These are phyloP conservation scores for Poecilia gillii DNA, from an alignment of 2,797 vertebrate genomes.

Conservation along the genomic window DNA sequence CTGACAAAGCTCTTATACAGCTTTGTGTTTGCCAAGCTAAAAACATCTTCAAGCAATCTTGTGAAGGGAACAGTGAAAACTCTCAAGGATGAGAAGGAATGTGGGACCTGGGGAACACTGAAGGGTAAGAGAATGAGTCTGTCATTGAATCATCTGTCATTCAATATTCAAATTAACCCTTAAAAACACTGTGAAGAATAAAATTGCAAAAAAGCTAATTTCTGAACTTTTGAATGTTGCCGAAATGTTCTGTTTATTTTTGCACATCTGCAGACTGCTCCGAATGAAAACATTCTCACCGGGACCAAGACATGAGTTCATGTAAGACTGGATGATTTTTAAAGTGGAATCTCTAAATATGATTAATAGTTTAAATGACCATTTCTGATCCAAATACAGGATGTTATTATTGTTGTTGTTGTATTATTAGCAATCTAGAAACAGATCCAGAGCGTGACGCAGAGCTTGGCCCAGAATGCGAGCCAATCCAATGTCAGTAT, in stretches of 20 bases:
- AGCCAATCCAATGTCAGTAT: background rate
- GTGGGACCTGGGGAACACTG: background rate
- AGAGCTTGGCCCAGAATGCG: background rate
- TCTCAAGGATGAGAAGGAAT: background rate
- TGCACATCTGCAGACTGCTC: background rate
- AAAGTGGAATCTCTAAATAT: background rate
- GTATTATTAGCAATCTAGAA: background rate
- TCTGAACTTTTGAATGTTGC: background rate
- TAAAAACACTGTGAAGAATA: background rate
- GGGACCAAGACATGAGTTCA: background rate
- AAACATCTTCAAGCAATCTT: background rate
- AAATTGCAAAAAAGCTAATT: background rate
- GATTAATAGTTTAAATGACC: background rate
- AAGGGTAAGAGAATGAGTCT: background rate
- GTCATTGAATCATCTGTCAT: background rate
- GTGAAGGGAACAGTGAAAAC: background rate
- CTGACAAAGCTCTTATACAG: background rate
- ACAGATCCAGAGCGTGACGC: background rate
- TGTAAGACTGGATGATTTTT: background rate
- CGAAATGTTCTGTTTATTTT: background rate
- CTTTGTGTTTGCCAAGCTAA: background rate
- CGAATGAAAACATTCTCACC: background rate
- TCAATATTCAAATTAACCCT: background rate
- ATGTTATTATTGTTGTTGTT: background rate
- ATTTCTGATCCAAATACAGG: background rate